Evolutionary conservation across 2,113 vertebrate genomes (phyloP), one percentile per base, ranked within the genome.

Genomic region (Sinocyclocheilus maitianheensis): DNA sequence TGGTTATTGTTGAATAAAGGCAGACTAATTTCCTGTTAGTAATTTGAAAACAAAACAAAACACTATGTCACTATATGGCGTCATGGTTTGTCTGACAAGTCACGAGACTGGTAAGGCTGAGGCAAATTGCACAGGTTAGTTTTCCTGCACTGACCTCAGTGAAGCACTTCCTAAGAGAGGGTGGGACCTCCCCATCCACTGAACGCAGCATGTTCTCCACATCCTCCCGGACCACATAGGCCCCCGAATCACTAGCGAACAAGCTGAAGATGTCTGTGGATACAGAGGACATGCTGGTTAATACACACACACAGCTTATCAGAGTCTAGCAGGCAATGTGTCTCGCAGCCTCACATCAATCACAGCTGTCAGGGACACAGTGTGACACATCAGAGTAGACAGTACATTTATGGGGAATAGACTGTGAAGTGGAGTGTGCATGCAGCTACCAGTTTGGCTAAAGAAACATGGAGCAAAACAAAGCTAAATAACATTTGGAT

Each of bases 201-300:
- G 96, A 91, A 58, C 94, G 96, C 53, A 99, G 96, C 93, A 98
- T 97, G 60, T 94, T 96, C 93, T 99, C 98, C 93, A 99, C 98
- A 88, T 99, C 98, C 88, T 99, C 98, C 78, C 96, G 97, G 88
- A 96, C 92, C 86, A 97, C 96, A 92, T 96, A 97, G 91, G 96
- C 97, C 26, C 98, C 96, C 18, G 97, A 97, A 92, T 99, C 98
- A 71, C 95, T 97, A 90, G 97, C 96, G 88, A 99, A 99, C 85
- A 99, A 96, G 93, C 98, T 99, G 94, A 99, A 99, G 92, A 99
- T 99, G 90, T 99, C 98, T 99, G 93, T 65, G 81, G 87, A 81
- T 6, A 24, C 34, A 87, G 81, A 82, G 34, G 4, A 84, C 5
- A 46, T 37, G 22, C 30, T 18, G 48, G 37, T 79, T 20, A 71